These are phyloP conservation scores for Cephalopterus ornatus DNA, from an alignment of 2,113 vertebrate species.

Conservation along the genomic window DNA sequence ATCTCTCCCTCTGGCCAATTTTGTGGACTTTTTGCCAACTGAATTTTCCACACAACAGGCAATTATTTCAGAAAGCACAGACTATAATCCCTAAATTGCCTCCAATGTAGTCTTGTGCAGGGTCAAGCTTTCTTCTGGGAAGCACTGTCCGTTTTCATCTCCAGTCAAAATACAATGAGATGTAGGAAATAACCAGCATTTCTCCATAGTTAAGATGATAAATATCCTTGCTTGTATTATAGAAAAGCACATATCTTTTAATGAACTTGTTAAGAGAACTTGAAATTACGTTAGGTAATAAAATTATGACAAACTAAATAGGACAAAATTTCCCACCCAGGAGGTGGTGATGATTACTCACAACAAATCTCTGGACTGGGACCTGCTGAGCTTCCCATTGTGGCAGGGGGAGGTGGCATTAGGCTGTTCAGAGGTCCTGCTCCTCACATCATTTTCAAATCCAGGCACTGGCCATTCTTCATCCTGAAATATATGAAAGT, in stretches of 20 bases:
- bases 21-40: not conserved
- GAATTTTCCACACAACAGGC: not conserved
- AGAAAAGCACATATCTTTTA: not conserved
- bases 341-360: not conserved
- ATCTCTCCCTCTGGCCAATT: not conserved
- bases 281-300: not conserved
- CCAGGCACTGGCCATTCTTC: not conserved
- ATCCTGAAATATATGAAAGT: not conserved
- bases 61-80: not conserved
- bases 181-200: not conserved
- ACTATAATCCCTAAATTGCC: constrained; percentile 1
- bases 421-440: not conserved
- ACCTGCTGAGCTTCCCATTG: not conserved
- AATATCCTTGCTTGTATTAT: not conserved
- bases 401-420: not conserved
- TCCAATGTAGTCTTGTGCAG: not conserved
- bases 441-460: not conserved
- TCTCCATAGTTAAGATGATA: not conserved
- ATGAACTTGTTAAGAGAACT: not conserved
- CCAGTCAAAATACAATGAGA: not conserved
- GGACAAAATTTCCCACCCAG: not conserved
- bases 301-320: not conserved
- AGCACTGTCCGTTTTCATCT: not conserved
- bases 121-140: constrained; percentile 9
- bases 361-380: not conserved